Percentiles rank a stretch among this genome's conserved stretches.
Evolutionary conservation across 2,797 vertebrate species (phyloP).

Genomic region (Helicolenus hilgendorfi): DNA sequence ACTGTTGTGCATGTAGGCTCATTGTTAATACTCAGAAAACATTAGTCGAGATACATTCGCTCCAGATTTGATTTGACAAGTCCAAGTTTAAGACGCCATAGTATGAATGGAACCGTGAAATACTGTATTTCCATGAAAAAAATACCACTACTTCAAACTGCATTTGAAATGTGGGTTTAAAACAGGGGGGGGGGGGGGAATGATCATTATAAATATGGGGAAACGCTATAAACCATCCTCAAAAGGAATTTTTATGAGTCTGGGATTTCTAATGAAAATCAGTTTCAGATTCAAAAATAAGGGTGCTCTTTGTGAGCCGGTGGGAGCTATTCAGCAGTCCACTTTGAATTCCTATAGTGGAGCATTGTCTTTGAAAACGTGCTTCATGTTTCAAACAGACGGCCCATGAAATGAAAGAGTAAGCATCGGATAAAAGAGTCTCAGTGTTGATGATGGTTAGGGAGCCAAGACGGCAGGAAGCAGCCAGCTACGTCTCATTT

Average conservation of each 20-base stretch:
- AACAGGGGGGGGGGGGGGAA: slow-evolving; percentile 37
- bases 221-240: slow-evolving; percentile 82
- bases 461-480: slow-evolving; percentile 49
- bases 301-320: slow-evolving; percentile 71
- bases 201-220: slow-evolving; percentile 84
- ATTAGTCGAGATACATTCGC: slow-evolving; percentile 48
- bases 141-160: slow-evolving; percentile 78
- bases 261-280: slow-evolving; percentile 79
- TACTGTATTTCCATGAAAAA: slow-evolving; percentile 5
- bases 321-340: slow-evolving; percentile 49
- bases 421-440: slow-evolving; percentile 70
- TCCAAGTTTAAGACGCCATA: slow-evolving; percentile 29
- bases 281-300: slow-evolving; percentile 71
- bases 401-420: slow-evolving; percentile 77
- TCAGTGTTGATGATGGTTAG: slow-evolving; percentile 66
- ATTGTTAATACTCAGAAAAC: slow-evolving; percentile 65
- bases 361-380: slow-evolving; percentile 80
- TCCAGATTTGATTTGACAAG: slow-evolving; percentile 64
- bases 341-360: slow-evolving; percentile 74
- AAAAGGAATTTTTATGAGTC: slow-evolving; percentile 87
- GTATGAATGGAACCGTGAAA: slow-evolving; percentile 41
- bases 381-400: slow-evolving; percentile 79
- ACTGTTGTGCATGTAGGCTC: slow-evolving; percentile 57
- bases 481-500: slow-evolving; percentile 69
- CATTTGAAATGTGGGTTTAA: slow-evolving; percentile 77